Base-by-base conservation (phyloP, 2,113 vertebrate genomes). In the Barbus barbus region DNA sequence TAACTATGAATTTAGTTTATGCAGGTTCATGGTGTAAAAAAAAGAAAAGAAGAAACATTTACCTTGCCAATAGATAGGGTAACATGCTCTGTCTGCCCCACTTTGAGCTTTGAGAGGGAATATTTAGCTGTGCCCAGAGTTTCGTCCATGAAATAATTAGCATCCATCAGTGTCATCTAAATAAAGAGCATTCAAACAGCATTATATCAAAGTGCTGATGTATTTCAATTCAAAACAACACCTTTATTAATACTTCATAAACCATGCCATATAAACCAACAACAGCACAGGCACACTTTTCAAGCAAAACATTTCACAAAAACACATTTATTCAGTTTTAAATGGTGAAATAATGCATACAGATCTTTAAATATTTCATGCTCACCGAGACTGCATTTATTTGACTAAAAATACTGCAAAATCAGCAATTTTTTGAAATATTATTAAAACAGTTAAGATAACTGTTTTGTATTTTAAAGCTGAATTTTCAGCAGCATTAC, bases 121-220 rank as follows among this genome's bases (percentile, higher is more conserved):
- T 96, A 98, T 0, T 93, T 94, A 5, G 95, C 91, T 0, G 95
- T 96, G 60, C 98, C 98, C 44, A 99, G 94, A 14, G 96, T 98
- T 91, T 99, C 96, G 24, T 99, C 98, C 96, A 98, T 97, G 83
- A 98, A 94, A 0, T 98, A 98, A 92, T 98, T 99, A 86, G 97
- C 97, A 86, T 99, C 98, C 98, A 98, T 98, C 91, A 99, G 91
- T 0, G 96, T 99, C 85, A 99, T 92, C 98, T 99, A 90, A 26
- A 78, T 75, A 51, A 56, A 53, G 5, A 81, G 7, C 60, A 80
- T 44, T 48, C 14, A 65, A 79, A 63, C 1, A n/a, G 22, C 22
- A 60, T 78, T 78, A 58, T 24, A 24, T n/a, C 16, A 33, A 3
- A 73, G 71, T 44, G n/a, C 41, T 36, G 26, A 60, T 38, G 31